Percentiles rank a stretch among this genome's conserved stretches.
Evolutionary conservation across 2,797 vertebrate genomes (phyloP).

Genomic region (Pteronotus mesoamericanus): DNA sequence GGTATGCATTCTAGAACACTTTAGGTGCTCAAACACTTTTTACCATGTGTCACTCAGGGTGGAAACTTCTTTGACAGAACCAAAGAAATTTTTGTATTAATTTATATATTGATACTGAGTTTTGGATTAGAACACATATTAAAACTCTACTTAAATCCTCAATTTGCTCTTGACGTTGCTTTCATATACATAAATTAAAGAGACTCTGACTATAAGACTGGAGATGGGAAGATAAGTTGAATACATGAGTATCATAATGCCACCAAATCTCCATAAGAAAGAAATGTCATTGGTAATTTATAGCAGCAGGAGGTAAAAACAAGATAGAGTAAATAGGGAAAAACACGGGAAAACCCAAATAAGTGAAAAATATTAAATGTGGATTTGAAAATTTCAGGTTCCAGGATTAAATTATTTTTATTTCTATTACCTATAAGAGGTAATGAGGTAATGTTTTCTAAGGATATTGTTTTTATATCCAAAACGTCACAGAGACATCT

Average conservation of each 20-base stretch:
- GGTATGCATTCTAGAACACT: not conserved
- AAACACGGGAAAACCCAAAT: not conserved
- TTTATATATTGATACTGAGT: not conserved
- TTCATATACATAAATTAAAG: not conserved
- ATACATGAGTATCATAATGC: too few species aligned
- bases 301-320: not conserved
- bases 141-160: not conserved
- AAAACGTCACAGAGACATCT: constrained; percentile 27
- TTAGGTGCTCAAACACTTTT: not conserved
- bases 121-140: not conserved
- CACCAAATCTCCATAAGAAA: fast-evolving
- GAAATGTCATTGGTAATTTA: fast-evolving
- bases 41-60: not conserved
- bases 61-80: not conserved
- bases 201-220: fast-evolving
- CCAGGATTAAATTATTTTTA: not conserved
- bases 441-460: not conserved
- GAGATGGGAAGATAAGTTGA: not conserved
- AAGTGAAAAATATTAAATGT: not conserved
- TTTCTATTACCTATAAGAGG: not conserved
- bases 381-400: not conserved
- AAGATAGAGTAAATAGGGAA: not conserved
- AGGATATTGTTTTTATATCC: not conserved
- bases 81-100: not conserved
- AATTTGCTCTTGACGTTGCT: not conserved